These are phyloP conservation scores for Cataglyphis albicans DNA, from an alignment of 2,888 invertebrate genomes.

Conservation along the genomic window DNA sequence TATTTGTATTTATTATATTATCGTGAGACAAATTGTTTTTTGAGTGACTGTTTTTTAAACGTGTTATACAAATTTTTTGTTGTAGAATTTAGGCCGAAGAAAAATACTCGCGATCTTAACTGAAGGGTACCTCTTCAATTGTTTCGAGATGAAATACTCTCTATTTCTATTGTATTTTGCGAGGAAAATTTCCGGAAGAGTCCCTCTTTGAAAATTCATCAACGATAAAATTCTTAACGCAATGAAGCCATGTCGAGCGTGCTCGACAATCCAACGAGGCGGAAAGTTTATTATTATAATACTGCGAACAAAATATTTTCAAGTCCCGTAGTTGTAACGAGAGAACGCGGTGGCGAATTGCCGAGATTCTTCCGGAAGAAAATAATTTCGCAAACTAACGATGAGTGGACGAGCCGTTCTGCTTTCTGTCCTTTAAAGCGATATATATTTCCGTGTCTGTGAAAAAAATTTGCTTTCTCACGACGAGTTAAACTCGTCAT, in stretches of 20 bases:
- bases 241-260: constrained; percentile 63
- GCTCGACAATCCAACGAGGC: constrained; percentile 24
- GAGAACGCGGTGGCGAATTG: constrained; percentile 50
- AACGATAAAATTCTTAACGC: constrained; percentile 66
- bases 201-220: constrained; percentile 58
- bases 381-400: constrained; percentile 52
- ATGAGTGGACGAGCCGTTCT: constrained; percentile 28
- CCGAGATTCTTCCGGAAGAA: constrained; percentile 49
- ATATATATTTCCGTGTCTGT: constrained; percentile 13
- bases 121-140: constrained; percentile 33
- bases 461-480: constrained; percentile 40
- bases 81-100: constrained; percentile 52
- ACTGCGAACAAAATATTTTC: constrained; percentile 58
- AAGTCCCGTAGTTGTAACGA: constrained; percentile 40
- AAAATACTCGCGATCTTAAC: constrained; percentile 58
- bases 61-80: background rate
- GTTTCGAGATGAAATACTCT: constrained; percentile 32
- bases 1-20: background rate
- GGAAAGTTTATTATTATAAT: constrained; percentile 55
- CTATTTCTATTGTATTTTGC: constrained; percentile 39
- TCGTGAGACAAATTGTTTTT: background rate
- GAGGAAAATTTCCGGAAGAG: constrained; percentile 51
- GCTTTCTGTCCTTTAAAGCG: constrained; percentile 43
- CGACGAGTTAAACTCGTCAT: constrained; percentile 22
- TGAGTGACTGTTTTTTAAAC: background rate